A percentile compares a stretch with the other conserved stretches of the same genome.
These are phyloP conservation scores for Caenorhabditis imperialis DNA, from an alignment of 2,888 invertebrate species.

Conservation along the genomic window DNA sequence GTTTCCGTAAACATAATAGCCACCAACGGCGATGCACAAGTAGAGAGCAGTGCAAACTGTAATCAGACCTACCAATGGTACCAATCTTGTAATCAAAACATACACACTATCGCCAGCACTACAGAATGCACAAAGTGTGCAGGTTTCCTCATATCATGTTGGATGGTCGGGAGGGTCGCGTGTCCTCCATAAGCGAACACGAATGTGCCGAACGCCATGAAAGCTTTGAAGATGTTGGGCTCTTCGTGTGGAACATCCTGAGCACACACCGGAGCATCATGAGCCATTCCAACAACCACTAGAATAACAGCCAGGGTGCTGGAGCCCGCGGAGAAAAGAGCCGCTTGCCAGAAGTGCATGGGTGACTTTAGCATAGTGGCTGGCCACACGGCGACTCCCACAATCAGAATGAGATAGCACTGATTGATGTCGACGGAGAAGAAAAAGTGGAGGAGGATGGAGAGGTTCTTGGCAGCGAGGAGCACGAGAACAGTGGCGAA, in stretches of 20 bases:
- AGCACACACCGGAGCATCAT: constrained; percentile 55
- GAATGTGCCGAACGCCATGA: constrained; percentile 62
- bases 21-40: constrained; percentile 49
- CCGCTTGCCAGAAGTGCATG: constrained; percentile 65
- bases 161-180: constrained; percentile 66
- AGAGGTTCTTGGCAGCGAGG: constrained; percentile 59
- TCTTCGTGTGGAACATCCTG: constrained; percentile 46
- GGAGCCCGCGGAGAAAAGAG: constrained; percentile 61
- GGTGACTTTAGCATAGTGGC: constrained; percentile 61
- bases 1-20: constrained; percentile 56
- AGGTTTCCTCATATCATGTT: constrained; percentile 69
- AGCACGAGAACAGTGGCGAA: constrained; percentile 59
- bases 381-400: constrained; percentile 59
- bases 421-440: constrained; percentile 53
- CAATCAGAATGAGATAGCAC: constrained; percentile 60
- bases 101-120: constrained; percentile 58
- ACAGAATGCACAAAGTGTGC: constrained; percentile 62
- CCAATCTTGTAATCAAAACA: too few species aligned
- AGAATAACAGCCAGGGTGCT: constrained; percentile 54
- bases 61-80: constrained; percentile 10
- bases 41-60: constrained; percentile 58
- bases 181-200: constrained; percentile 63
- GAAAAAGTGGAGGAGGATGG: constrained; percentile 61
- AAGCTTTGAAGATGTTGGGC: constrained; percentile 39
- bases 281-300: constrained; percentile 52